A percentile compares a stretch with the other conserved stretches of the same genome.
Evolutionary conservation across 2,113 vertebrate genomes (phyloP).

Genomic region (Chunga burmeisteri): DNA sequence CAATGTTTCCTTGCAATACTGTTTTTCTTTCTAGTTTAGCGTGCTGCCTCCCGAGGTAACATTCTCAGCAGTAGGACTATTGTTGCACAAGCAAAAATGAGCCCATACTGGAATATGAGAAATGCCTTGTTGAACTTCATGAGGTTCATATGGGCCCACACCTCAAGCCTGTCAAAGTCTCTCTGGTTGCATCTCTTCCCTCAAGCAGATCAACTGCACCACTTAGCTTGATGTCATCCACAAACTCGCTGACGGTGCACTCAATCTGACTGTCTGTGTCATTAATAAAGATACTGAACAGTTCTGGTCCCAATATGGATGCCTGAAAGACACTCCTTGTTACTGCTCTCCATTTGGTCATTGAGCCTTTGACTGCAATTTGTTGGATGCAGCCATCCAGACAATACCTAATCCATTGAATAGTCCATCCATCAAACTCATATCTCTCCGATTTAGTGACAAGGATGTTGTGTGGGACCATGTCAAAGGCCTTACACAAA

Average conservation of each 20-base stretch:
- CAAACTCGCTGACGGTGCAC: neutral
- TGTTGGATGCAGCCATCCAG: neutral
- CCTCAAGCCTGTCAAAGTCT: neutral
- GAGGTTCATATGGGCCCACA: neutral
- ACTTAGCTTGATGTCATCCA: neutral
- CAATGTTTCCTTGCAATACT: neutral
- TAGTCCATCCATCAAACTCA: neutral
- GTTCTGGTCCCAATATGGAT: fast-evolving
- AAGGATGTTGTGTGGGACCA: neutral
- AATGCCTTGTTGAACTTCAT: neutral
- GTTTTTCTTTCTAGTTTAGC: neutral
- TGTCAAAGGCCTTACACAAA: neutral
- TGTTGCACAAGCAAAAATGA: neutral
- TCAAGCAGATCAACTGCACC: neutral
- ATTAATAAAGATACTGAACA: neutral
- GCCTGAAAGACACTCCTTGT: neutral
- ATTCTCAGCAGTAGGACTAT: neutral
- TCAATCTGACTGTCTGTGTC: neutral
- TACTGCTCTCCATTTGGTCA: neutral
- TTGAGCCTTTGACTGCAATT: neutral
- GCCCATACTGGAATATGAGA: neutral
- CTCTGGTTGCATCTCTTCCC: neutral
- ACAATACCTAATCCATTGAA: neutral
- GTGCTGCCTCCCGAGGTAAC: neutral
- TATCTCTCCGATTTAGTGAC: neutral